These are phyloP conservation scores for Cranoglanis bouderius DNA, from an alignment of 2,113 vertebrate species.

Conservation along the genomic window DNA sequence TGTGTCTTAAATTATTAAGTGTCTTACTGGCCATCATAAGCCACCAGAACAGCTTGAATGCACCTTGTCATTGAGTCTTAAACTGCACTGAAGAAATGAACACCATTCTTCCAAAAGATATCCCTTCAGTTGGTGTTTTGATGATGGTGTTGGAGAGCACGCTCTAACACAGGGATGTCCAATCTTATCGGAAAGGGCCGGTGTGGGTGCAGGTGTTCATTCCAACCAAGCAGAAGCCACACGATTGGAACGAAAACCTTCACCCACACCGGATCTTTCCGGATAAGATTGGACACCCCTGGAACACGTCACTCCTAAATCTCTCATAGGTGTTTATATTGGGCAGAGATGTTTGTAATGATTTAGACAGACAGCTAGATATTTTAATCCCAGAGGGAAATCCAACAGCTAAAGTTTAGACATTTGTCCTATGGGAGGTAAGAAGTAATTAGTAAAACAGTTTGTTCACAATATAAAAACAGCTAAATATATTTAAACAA, in stretches of 20 bases:
- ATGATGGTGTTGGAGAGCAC: neutral
- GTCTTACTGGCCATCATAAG: neutral
- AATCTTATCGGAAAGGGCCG: too few relatives aligned
- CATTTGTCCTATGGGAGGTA: neutral
- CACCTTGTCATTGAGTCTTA: neutral
- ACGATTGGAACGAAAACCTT: too few relatives aligned
- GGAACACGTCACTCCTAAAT: neutral
- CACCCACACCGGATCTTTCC: too few relatives aligned
- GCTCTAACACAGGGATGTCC: neutral
- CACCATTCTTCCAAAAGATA: neutral
- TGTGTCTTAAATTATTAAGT: neutral
- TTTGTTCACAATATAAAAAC: neutral
- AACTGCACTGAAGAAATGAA: neutral
- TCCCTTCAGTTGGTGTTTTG: neutral
- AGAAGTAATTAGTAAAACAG: neutral
- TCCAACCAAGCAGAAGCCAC: too few relatives aligned
- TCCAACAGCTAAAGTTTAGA: neutral
- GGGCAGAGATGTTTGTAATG: neutral
- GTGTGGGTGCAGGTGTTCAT: too few relatives aligned
- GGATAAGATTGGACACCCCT: too few relatives aligned
- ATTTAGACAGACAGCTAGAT: neutral
- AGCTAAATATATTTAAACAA: neutral
- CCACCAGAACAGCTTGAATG: neutral
- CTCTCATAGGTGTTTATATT: neutral
- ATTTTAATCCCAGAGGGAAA: neutral